Base-by-base conservation (phyloP, 2,888 invertebrate genomes). In the Stenchaetothrips biformis region DNA sequence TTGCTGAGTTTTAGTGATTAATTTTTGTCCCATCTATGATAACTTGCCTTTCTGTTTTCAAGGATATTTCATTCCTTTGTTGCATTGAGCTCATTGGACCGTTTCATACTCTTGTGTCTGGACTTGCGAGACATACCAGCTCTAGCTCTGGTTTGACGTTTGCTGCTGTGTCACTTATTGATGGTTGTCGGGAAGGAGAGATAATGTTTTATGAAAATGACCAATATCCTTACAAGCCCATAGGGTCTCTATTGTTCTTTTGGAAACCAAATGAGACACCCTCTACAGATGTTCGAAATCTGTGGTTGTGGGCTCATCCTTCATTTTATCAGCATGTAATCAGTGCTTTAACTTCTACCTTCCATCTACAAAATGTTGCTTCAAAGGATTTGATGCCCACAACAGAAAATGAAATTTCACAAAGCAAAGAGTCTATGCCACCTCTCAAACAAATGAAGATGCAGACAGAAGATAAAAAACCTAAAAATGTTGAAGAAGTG, bases 251-350 rank as follows among this genome's bases (percentile, higher is more conserved):
- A 0, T 88, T 88, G 80, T 97, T 95, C 86, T 86, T 94, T 78
- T 95, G 95, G 95, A 89, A 89, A 80, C 88, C 89, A 0, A 82
- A 84, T 79, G 80, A 83, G 53, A 81, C 82, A 77, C 49, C 25
- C 2, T 7, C 67, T 11, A 25, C 25, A 21, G 80, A 81, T 79
- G 83, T 83, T 0, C 88, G 88, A 84, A 89, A 87, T 8, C 84
- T 96, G 27, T 97, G 96, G 95, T 86, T 98, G 0, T 97, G 96
- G 94, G 88, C 92, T 27, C 97, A 98, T 89, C 95, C 97, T 11
- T 90, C 94, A 78, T 89, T 89, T 86, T 90, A 90, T 84, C 84
- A 87, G 11, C 88, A 90, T 81, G 85, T 92, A 21, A 83, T 92
- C n/a, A 84, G 87, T 9, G 90, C 91, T 83, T 83, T 94, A 0